A percentile compares a stretch with the other conserved stretches of the same genome.
phyloP scores from a whole-genome alignment of 1,140 invertebrate species.

The Holotrichia oblita region DNA sequence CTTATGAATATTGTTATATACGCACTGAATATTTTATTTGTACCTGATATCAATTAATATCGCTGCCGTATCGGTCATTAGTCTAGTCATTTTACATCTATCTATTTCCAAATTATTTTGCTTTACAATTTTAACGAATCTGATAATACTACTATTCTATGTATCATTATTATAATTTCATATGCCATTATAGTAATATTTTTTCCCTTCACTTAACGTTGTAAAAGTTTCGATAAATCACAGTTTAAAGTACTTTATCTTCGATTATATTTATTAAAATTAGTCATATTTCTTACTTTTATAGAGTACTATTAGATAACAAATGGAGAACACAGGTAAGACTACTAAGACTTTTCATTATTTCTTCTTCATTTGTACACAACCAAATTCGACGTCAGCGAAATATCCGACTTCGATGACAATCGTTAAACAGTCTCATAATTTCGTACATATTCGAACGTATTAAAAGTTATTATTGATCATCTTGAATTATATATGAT shows the following conservation, averaged over 20 bases:
- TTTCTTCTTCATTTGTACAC: constrained; percentile 36
- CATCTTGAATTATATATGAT: constrained; percentile 37
- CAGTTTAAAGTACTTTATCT: constrained; percentile 41
- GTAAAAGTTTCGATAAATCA: constrained; percentile 38
- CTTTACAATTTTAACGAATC: constrained; percentile 11
- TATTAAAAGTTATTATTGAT: constrained; percentile 18
- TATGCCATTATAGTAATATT: constrained; percentile 24
- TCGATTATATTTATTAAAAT: constrained; percentile 37
- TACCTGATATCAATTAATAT: too few species aligned
- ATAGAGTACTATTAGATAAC: constrained; percentile 36
- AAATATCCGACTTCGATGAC: constrained; percentile 21
- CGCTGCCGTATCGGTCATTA: too few species aligned
- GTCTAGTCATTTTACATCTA: too few species aligned
- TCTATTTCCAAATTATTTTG: too few species aligned
- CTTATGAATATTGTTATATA: too few species aligned
- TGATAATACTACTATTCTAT: background rate
- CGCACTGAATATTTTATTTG: too few species aligned
- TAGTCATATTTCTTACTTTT: constrained; percentile 34
- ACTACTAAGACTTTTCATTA: constrained; percentile 20
- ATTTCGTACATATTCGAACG: constrained; percentile 22
- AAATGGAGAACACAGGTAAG: constrained; percentile 38
- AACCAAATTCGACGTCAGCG: constrained; percentile 37
- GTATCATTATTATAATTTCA: constrained; percentile 21
- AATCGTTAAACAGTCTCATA: constrained; percentile 31
- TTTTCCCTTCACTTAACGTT: constrained; percentile 32